Evolutionary conservation across 2,797 vertebrate genomes (phyloP).

Genomic region (Harpagifer antarcticus): DNA sequence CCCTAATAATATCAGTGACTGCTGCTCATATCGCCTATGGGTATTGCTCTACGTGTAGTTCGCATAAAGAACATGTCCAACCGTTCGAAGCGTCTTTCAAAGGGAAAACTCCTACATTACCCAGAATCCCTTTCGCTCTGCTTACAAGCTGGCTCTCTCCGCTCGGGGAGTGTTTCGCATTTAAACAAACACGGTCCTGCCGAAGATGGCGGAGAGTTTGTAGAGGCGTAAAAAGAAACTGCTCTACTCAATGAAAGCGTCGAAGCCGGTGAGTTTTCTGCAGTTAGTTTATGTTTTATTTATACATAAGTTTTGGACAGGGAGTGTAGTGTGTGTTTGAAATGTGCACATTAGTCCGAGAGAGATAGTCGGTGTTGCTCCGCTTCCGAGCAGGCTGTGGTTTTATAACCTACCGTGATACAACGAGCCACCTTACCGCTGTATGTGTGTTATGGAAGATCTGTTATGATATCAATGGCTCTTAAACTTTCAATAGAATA

Average conservation of each 20-base stretch:
- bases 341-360: constrained; percentile 33
- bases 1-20: constrained; percentile 75
- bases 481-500: neutral
- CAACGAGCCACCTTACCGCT: constrained; percentile 64
- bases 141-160: constrained; percentile 83
- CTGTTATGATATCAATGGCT: neutral
- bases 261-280: constrained; percentile 85
- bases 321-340: constrained; percentile 28
- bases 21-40: constrained; percentile 73
- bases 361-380: constrained; percentile 61
- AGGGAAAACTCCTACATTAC: constrained; percentile 81
- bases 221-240: constrained; percentile 85
- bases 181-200: constrained; percentile 91
- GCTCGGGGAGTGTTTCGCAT: constrained; percentile 92
- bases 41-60: constrained; percentile 86
- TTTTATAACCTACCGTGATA: constrained; percentile 69
- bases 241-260: constrained; percentile 83
- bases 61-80: constrained; percentile 19
- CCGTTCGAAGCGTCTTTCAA: neutral
- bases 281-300: neutral
- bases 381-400: constrained; percentile 71
- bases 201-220: constrained; percentile 95
- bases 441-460: constrained; percentile 57
- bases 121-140: constrained; percentile 76
- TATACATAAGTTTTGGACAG: constrained; percentile 28